Evolutionary conservation across 2,797 vertebrate genomes (phyloP), one percentile per base, ranked within the genome.

Genomic region (Nothura maculosa): DNA sequence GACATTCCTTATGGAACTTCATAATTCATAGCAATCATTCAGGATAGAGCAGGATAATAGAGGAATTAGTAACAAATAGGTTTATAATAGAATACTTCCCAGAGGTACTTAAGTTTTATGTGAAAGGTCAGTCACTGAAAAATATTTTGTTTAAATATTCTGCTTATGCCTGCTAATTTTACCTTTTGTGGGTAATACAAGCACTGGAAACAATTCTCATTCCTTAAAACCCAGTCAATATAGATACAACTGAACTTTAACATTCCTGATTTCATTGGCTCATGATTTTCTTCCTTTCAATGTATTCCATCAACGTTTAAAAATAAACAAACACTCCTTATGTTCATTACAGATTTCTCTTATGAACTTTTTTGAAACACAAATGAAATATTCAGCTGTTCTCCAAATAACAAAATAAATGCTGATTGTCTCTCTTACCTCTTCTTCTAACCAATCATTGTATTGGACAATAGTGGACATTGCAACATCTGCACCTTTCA

Each of bases 381-480:
- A 70, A 77, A 20, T 78, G 40, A 50, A 74, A 20, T 28, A 45
- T 24, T 45, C 36, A 36, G 17, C 25, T 76, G 66, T 66, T 48
- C 34, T 57, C 17, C 19, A n/a, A 10, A 68, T 10, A 62, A 22
- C 25, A 7, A 40, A 82, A 9, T 12, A 75, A 19, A 50, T 61
- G 38, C 30, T 34, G 1, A 12, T 69, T 55, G 32, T 67, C 32
- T 81, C 61, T 67, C 96, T 97, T 97, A 99, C 99, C 98, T 99
- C 99, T 90, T 99, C 99, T 75, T 99, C 99, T 92, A 99, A 87
- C 99, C 99, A 99, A 91, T 99, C 99, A 28, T 99, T 99, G 93
- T 99, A 99, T 96, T 99, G 99, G 81, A 99, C 99, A 68, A 99
- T 99, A 97, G 98, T 97, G 66, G 99, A 98, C 99, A 99, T 99